These are phyloP conservation scores for Achlya flavicornis DNA, from an alignment of 2,888 invertebrate genomes.

Conservation along the genomic window DNA sequence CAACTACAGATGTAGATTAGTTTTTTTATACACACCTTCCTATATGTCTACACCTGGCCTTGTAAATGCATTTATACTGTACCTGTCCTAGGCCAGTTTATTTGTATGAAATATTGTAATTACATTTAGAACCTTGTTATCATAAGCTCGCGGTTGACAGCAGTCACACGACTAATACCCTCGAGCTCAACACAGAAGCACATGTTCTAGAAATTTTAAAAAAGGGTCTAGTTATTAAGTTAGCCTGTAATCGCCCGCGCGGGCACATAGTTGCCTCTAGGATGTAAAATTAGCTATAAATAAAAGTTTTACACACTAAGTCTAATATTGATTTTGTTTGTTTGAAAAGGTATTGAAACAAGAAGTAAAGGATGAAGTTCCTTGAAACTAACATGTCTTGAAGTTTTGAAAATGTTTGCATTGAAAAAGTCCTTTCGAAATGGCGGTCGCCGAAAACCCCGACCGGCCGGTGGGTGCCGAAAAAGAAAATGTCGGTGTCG, in stretches of 20 bases:
- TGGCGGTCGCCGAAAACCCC: constrained; percentile 71
- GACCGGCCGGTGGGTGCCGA: constrained; percentile 62
- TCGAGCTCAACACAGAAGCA: constrained; percentile 15
- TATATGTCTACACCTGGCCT: constrained; percentile 60
- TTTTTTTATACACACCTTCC: constrained; percentile 70
- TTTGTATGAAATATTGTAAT: constrained; percentile 33
- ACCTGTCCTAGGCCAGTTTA: constrained; percentile 57
- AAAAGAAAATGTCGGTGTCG: constrained; percentile 55
- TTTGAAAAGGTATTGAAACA: constrained; percentile 93
- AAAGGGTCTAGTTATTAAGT: constrained; percentile 70
- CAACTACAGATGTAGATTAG: constrained; percentile 64
- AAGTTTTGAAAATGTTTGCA: constrained; percentile 82
- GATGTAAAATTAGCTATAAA: constrained; percentile 76
- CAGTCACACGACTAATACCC: constrained; percentile 6
- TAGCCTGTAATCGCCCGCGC: constrained; percentile 61
- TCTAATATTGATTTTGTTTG: constrained; percentile 90
- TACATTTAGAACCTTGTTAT: constrained; percentile 34
- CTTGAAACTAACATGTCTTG: constrained; percentile 82
- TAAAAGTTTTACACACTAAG: constrained; percentile 79
- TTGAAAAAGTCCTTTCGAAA: constrained; percentile 77
- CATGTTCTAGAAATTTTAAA: constrained; percentile 41
- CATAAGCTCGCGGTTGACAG: constrained; percentile 19
- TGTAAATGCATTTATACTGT: constrained; percentile 70
- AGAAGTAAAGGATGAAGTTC: constrained; percentile 92
- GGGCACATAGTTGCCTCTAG: constrained; percentile 70